A percentile compares a stretch with the other conserved stretches of the same genome.
These are phyloP conservation scores for Brotula barbata DNA, from an alignment of 2,797 vertebrate genomes.

Conservation along the genomic window DNA sequence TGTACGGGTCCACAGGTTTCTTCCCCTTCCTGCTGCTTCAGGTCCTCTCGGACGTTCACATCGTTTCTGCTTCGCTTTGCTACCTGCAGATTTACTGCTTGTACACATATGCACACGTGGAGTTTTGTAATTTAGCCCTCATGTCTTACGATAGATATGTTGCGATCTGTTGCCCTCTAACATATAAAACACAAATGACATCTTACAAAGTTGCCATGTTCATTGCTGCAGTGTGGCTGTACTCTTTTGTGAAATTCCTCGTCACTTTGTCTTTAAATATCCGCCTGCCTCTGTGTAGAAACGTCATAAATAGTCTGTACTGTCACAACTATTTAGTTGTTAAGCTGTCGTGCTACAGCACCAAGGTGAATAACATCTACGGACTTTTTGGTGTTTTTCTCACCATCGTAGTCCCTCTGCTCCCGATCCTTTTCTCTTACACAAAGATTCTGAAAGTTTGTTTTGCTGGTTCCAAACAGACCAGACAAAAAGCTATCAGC, in stretches of 20 bases:
- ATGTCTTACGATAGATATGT: slow-evolving; percentile 72
- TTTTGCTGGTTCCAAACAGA: slow-evolving; percentile 22
- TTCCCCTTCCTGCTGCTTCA: slow-evolving; percentile 51
- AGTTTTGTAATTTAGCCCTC: slow-evolving; percentile 58
- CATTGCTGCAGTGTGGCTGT: slow-evolving; percentile 51
- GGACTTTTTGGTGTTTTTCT: slow-evolving; percentile 32
- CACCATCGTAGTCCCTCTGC: slow-evolving; percentile 29
- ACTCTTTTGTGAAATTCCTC: slow-evolving; percentile 28
- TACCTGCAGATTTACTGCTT: slow-evolving; percentile 62
- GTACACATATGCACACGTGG: slow-evolving; percentile 46
- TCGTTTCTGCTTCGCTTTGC: slow-evolving; percentile 39
- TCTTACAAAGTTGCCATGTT: slow-evolving; percentile 25
- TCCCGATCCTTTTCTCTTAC: slow-evolving; percentile 55
- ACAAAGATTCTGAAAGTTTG: slow-evolving; percentile 40
- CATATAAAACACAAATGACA: slow-evolving; percentile 55
- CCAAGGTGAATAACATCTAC: slow-evolving; percentile 48
- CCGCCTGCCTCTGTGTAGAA: slow-evolving; percentile 57
- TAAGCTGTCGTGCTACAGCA: slow-evolving; percentile 60
- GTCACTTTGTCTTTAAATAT: slow-evolving; percentile 48
- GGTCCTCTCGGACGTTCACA: slow-evolving; percentile 38
- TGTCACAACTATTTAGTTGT: slow-evolving; percentile 59
- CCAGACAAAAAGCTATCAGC: slow-evolving; percentile 14
- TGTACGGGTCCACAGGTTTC: slow-evolving; percentile 54
- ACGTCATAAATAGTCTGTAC: slow-evolving; percentile 53
- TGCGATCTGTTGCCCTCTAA: slow-evolving; percentile 63